Conservation (phyloP, 2,888 invertebrate species). For the Heliothis peltigera region DNA sequence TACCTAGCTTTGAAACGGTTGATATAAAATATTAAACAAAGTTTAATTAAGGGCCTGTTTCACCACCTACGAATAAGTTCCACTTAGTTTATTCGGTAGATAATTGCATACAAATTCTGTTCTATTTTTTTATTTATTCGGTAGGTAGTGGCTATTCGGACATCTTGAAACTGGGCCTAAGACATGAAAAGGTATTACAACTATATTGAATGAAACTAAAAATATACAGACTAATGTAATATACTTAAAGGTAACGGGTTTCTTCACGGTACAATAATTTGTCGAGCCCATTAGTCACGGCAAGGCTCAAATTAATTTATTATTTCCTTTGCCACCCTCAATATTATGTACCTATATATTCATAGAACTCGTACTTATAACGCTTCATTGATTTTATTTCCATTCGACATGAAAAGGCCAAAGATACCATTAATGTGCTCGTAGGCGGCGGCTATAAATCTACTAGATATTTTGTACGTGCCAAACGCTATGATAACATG, state of each 20-base stretch:
- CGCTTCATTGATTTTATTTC: conserved; percentile 46
- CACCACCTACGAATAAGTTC: no score
- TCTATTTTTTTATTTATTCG: no score
- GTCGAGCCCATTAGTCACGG: not conserved
- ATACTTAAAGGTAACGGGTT: not conserved
- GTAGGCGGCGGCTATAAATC: conserved; percentile 53
- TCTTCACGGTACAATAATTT: conserved; percentile 2
- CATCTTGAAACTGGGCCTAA: no score
- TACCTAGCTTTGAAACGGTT: no score
- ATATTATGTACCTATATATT: no score
- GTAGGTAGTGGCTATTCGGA: no score
- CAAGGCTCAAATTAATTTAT: not conserved
- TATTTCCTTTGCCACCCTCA: not conserved
- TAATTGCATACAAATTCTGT: no score
- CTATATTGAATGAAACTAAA: not conserved
- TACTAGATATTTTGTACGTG: conserved; percentile 45
- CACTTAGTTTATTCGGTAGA: no score
- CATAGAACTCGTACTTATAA: conserved; percentile 7
- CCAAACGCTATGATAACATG: conserved; percentile 26
- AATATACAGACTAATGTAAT: not conserved
- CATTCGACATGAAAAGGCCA: conserved; percentile 32
- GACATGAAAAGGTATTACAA: no score
- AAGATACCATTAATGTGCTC: conserved; percentile 41
- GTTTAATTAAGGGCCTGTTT: no score
- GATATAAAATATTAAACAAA: no score